Evolutionary conservation across 2,113 vertebrate species (phyloP).

Genomic region (Peromyscus californicus): DNA sequence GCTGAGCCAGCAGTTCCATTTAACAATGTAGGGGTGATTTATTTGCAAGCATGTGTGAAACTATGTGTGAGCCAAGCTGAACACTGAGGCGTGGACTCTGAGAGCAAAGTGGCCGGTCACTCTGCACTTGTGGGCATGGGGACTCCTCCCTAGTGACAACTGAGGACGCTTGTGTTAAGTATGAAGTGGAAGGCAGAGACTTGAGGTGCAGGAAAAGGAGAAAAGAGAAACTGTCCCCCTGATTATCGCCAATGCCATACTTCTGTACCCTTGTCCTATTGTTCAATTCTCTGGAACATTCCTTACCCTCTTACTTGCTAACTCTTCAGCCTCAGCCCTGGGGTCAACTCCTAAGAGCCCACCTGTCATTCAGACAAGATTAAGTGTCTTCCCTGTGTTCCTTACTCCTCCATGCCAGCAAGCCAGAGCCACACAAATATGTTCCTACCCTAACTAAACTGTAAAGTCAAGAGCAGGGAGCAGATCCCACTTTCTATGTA

Average conservation of each 20-base stretch:
- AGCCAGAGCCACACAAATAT: background rate
- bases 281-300: background rate
- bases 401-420: background rate
- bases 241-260: background rate
- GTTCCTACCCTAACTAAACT: background rate
- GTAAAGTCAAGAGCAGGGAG: background rate
- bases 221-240: background rate
- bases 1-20: background rate
- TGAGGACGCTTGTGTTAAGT: background rate
- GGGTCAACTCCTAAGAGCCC: background rate
- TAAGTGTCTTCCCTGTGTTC: background rate
- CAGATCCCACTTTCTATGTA: background rate
- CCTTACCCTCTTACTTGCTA: background rate
- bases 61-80: background rate
- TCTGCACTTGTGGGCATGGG: background rate
- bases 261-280: background rate
- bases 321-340: background rate
- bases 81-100: background rate
- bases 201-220: background rate
- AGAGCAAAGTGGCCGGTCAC: background rate
- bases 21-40: background rate
- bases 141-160: background rate
- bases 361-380: background rate
- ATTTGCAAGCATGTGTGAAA: background rate
- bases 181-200: background rate